Percentiles rank a stretch among this genome's conserved stretches.
phyloP scores from a whole-genome alignment of 2,113 vertebrate genomes.

The Cyanistes caeruleus region DNA sequence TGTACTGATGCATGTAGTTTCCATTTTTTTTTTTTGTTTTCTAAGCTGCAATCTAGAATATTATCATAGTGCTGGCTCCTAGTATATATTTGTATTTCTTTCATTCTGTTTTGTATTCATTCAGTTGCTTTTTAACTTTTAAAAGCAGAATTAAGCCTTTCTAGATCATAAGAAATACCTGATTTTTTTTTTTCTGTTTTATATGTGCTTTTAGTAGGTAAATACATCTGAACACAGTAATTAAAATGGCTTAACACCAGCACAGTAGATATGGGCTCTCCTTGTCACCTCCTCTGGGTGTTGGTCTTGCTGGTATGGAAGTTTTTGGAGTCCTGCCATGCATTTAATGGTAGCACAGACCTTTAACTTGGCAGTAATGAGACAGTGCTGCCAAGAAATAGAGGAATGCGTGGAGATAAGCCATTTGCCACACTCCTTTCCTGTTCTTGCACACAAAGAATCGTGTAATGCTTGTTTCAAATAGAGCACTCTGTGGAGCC shows the following conservation, averaged over 20 bases:
- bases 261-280: not conserved
- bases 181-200: not conserved
- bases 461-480: not conserved
- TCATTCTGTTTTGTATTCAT: not conserved
- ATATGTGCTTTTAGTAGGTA: not conserved
- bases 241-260: not conserved
- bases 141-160: not conserved
- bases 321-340: not conserved
- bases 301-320: not conserved
- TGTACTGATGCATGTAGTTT: not conserved
- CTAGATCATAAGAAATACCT: not conserved
- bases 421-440: not conserved
- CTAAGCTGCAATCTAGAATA: not conserved
- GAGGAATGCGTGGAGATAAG: not conserved
- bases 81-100: not conserved
- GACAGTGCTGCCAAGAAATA: slow-evolving; percentile 15
- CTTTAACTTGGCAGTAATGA: not conserved
- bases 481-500: not conserved
- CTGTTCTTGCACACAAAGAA: not conserved
- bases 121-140: not conserved
- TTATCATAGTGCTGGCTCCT: not conserved
- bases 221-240: not conserved
- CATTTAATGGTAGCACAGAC: not conserved
- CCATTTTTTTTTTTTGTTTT: not conserved
- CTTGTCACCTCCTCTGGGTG: not conserved